phyloP scores from a whole-genome alignment of 2,113 vertebrate genomes.

The Agelaius phoeniceus region DNA sequence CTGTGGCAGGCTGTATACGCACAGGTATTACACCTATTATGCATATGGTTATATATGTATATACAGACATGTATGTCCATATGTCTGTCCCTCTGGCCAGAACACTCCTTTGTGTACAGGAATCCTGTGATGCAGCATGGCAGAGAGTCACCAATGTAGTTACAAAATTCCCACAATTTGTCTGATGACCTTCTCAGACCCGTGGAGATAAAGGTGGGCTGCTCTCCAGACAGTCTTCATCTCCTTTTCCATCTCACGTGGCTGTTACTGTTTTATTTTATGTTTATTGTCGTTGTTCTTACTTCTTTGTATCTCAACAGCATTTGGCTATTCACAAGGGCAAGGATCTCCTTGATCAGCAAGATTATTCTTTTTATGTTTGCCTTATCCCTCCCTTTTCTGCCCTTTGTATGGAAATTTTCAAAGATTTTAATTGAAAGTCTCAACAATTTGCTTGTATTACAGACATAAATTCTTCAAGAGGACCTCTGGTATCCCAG shows the following conservation, averaged over 20 bases:
- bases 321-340: neutral
- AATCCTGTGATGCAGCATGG: neutral
- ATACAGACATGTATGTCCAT: neutral
- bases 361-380: neutral
- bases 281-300: neutral
- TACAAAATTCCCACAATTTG: neutral
- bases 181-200: neutral
- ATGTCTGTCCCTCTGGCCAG: neutral
- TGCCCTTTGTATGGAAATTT: neutral
- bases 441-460: neutral
- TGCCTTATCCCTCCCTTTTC: neutral
- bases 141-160: neutral
- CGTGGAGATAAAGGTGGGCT: neutral
- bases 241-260: neutral
- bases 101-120: neutral
- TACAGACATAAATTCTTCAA: neutral
- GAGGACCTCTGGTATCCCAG: neutral
- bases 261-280: neutral
- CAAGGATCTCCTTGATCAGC: neutral
- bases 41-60: neutral
- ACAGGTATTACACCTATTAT: neutral
- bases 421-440: neutral
- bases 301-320: neutral
- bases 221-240: neutral
- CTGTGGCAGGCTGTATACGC: neutral